These are phyloP conservation scores for Andrena cerasifolii DNA, from an alignment of 1,140 invertebrate genomes.

Conservation along the genomic window DNA sequence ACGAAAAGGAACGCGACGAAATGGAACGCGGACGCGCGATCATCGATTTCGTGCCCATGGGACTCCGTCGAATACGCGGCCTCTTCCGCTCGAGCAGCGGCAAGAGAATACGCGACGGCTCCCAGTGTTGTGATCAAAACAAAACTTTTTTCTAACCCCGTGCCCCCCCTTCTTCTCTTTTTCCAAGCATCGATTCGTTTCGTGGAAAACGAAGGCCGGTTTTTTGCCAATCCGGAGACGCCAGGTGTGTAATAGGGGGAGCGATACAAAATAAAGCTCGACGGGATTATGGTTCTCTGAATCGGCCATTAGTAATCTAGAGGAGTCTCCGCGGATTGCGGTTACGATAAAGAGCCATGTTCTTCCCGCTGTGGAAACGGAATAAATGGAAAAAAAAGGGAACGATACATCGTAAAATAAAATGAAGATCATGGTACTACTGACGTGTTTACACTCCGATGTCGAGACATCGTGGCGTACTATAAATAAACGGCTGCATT, in stretches of 20 bases:
- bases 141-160: not conserved
- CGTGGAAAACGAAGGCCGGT: not conserved
- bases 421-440: constrained; percentile 56
- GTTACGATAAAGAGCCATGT: constrained; percentile 23
- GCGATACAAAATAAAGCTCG: constrained; percentile 9
- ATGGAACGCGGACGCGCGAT: not conserved
- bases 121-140: no score
- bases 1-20: not conserved
- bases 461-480: constrained; percentile 53
- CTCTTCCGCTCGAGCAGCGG: no score
- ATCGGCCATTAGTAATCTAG: constrained; percentile 24
- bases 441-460: constrained; percentile 48
- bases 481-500: constrained; percentile 62
- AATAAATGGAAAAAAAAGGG: constrained; percentile 5
- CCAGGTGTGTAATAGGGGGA: not conserved
- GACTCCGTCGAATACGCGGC: no score
- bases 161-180: not conserved
- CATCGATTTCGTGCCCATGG: not conserved
- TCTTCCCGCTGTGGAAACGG: not conserved
- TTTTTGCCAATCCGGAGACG: not conserved
- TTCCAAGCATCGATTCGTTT: not conserved
- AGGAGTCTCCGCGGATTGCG: constrained; percentile 10
- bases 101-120: not conserved
- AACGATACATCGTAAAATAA: constrained; percentile 23
- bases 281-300: constrained; percentile 19